Base-by-base conservation (phyloP, 2,797 vertebrate species). In the Tapera naevia region DNA sequence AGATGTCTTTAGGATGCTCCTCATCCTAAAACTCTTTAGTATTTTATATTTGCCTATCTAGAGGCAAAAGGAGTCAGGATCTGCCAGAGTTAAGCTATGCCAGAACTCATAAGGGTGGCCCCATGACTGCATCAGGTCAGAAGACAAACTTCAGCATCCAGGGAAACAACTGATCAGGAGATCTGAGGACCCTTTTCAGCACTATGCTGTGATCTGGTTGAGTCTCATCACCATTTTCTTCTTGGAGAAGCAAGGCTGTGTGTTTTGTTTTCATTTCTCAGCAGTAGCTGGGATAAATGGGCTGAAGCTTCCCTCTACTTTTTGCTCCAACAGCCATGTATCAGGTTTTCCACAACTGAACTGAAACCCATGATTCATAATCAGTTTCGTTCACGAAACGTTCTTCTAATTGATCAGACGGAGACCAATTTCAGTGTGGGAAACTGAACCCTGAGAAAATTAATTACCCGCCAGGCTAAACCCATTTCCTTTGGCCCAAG, bases 401-500 rank as follows among this genome's bases (percentile, higher is more conserved):
- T 95, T 90, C 92, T 82, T 95, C 95, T 97, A 96, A 97, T 96
- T 97, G 97, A 96, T 97, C 95, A 92, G 95, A 96, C 3, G 18
- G 93, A 96, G 94, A 94, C 92, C 96, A 96, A 95, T 96, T 97
- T 94, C 86, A 71, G 92, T 91, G 91, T 89, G 92, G 93, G 94
- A 96, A 97, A 96, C 93, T 82, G 88, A 94, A 91, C 79, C 85
- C 89, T 32, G 67, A 94, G 92, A 95, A 96, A 96, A 97, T 96
- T 96, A 97, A 97, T 97, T 95, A 96, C 96, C 95, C 70, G n/a
- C 94, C 94, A 97, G 94, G 94, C 93, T 95, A 96, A 95, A 91
- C 91, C 96, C 94, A 96, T 97, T 97, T 97, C 95, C 95, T 96
- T 93, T 97, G 96, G 96, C 95, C 92, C 91, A 86, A 95, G 86